Base-by-base conservation (phyloP, 2,888 invertebrate genomes). In the Philereme transversata region DNA sequence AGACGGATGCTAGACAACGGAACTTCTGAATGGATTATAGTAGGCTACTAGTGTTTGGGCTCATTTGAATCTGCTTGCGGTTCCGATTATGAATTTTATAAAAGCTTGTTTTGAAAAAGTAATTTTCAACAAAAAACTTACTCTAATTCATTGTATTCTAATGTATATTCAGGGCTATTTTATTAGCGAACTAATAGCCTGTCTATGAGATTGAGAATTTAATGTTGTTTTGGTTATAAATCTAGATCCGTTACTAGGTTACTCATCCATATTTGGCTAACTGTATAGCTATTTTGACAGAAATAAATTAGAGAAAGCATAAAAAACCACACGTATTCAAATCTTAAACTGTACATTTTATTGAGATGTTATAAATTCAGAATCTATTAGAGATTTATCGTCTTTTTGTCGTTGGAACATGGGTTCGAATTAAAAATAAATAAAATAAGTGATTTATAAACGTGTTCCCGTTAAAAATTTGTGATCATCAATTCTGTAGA, bases 381-480 rank as follows among this genome's bases (percentile, higher is more conserved):
- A 51, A 62, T 55, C 48, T 58, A 62, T 62, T 11, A 38, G 34
- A 44, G 36, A 58, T 57, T 47, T 62, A 62, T 51, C 44, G 35
- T 47, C 47, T 48, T 11, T 43, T 58, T 62, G 36, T 51, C 50
- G 34, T 47, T 47, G 10, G 51, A 54, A 57, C 57, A 57, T 43
- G 57, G 53, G 38, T 51, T 54, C 53, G 50, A 57, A 62, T 68
- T 62, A 66, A 61, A 64, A 50, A 60, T 60, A 55, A 59, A 67
- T 69, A 67, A 65, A 68, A 53, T 48, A 43, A 38, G n/a, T 64
- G 59, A 68, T 68, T 66, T 67, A 67, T 62, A 10, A 60, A 60
- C 47, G 44, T 61, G 60, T 59, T 65, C 56, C 66, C 68, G 65
- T 65, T 67, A 69, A 67, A 64, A 63, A 65, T 62, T 52, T 64